Conservation (phyloP, 2,113 vertebrate genomes). For the Saccopteryx leptura region DNA sequence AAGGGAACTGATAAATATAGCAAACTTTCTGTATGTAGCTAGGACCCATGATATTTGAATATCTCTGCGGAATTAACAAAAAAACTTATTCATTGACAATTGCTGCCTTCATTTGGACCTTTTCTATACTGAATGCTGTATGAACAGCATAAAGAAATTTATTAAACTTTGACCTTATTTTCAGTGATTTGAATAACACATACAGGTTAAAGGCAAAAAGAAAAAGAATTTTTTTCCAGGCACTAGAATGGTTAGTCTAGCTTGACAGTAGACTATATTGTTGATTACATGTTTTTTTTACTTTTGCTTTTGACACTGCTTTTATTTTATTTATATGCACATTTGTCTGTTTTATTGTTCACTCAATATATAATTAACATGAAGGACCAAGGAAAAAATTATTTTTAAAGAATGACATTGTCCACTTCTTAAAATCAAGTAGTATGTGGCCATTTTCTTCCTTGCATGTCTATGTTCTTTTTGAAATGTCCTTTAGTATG, state of each 20-base stretch:
- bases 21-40: background rate
- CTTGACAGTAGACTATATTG: background rate
- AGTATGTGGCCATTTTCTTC: background rate
- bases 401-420: constrained; percentile 23
- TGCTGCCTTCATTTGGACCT: background rate
- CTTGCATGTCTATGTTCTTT: background rate
- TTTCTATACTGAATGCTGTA: background rate
- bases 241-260: background rate
- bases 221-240: background rate
- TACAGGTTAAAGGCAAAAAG: background rate
- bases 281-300: background rate
- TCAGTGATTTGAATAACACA: background rate
- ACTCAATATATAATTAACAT: background rate
- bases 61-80: background rate
- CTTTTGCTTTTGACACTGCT: background rate
- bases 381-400: background rate
- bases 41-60: background rate
- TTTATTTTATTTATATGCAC: constrained; percentile 13
- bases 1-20: background rate
- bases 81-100: background rate
- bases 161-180: background rate
- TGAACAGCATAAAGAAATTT: background rate
- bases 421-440: constrained; percentile 2
- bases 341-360: constrained; percentile 31
- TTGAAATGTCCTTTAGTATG: background rate